Conservation (phyloP, 2,113 vertebrate genomes). For the Poicephalus meyeri region DNA sequence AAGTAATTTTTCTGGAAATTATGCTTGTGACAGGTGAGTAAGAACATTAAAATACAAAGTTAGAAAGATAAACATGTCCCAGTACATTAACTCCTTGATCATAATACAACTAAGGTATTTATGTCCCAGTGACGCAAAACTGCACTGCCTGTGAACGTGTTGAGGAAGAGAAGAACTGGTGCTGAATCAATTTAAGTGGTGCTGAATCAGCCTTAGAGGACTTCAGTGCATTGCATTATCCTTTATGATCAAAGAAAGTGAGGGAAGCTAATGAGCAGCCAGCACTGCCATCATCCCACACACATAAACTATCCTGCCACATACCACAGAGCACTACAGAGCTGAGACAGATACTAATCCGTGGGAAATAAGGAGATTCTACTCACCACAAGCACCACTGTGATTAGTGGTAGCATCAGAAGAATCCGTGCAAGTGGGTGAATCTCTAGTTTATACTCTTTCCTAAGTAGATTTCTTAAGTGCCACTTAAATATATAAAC, state of each 20-base stretch:
- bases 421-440: not conserved
- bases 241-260: constrained; percentile 38
- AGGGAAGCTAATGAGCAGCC: not conserved
- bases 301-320: not conserved
- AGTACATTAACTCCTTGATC: not conserved
- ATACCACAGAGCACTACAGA: not conserved
- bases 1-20: not conserved
- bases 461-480: not conserved
- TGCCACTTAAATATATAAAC: not conserved
- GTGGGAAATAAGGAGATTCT: constrained; percentile 38
- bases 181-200: not conserved
- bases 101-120: not conserved
- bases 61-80: not conserved
- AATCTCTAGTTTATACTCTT: not conserved
- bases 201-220: constrained; percentile 21
- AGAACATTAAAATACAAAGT: not conserved
- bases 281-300: not conserved
- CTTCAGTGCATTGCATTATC: not conserved
- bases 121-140: not conserved
- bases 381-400: constrained; percentile 23
- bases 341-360: constrained; percentile 17
- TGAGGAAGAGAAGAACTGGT: not conserved
- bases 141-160: not conserved
- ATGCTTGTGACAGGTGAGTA: not conserved
- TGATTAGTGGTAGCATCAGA: constrained; percentile 45